These are phyloP conservation scores for Pseudococcus jackbeardsleyi DNA, from an alignment of 2,888 invertebrate genomes.

Conservation along the genomic window DNA sequence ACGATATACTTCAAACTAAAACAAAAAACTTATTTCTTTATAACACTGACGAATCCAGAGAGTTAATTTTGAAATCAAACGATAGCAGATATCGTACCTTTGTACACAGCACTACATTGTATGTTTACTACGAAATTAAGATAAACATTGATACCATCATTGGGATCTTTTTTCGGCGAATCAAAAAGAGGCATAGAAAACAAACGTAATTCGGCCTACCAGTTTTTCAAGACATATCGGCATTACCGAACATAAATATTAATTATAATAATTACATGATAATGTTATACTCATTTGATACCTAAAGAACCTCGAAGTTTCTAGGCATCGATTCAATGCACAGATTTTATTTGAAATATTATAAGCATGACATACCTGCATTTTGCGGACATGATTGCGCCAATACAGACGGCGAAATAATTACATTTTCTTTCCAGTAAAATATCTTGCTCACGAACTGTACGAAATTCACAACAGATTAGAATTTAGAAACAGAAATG, in stretches of 20 bases:
- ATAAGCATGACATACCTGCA: conserved; percentile 41
- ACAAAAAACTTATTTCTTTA: background rate
- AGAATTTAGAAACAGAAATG: conserved; percentile 1
- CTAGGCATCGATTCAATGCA: background rate
- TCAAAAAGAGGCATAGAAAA: background rate
- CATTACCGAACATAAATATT: background rate
- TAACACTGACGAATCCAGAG: background rate
- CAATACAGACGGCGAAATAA: background rate
- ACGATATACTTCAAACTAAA: background rate
- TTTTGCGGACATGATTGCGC: conserved; percentile 43
- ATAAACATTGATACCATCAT: background rate
- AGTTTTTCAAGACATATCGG: background rate
- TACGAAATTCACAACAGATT: conserved; percentile 4
- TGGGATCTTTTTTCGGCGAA: background rate
- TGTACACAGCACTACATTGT: background rate
- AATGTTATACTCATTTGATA: background rate
- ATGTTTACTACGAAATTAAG: background rate
- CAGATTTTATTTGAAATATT: background rate
- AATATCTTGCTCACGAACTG: background rate
- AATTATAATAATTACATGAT: background rate
- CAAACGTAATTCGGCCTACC: background rate
- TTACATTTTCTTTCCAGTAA: conserved; percentile 41
- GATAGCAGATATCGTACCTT: background rate
- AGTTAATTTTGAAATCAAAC: background rate
- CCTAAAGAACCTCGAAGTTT: background rate